Conservation (phyloP, 2,113 vertebrate genomes). For the Falco punctatus region DNA sequence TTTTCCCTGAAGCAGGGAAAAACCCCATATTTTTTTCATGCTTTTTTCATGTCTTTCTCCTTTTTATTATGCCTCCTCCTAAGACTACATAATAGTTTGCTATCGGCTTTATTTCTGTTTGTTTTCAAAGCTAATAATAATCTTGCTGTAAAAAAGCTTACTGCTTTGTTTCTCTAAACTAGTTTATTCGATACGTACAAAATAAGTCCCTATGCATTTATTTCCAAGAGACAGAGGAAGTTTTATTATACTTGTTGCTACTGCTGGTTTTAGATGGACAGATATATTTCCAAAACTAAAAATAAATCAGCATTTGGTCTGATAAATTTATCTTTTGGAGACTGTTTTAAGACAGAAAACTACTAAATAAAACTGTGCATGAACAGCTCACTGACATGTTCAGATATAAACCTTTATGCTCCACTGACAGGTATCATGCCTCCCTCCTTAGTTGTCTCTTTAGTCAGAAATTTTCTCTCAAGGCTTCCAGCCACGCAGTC, state of each 20-base stretch:
- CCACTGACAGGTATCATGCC: not conserved
- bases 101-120: not conserved
- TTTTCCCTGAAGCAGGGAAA: not conserved
- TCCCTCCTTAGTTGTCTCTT: not conserved
- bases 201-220: not conserved
- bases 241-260: not conserved
- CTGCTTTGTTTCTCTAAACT: not conserved
- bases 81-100: not conserved
- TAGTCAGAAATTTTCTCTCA: not conserved
- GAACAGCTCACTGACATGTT: not conserved
- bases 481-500: not conserved
- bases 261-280: not conserved
- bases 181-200: not conserved
- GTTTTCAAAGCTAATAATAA: constrained; percentile 1
- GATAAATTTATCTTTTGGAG: not conserved
- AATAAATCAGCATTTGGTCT: not conserved
- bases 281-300: not conserved
- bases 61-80: not conserved
- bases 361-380: not conserved
- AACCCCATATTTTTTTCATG: not conserved
- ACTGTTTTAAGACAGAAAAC: not conserved
- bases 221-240: not conserved
- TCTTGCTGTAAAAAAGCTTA: not conserved
- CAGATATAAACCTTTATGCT: not conserved
- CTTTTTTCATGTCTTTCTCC: not conserved